These are phyloP conservation scores for Aphidoletes aphidimyza DNA, from an alignment of 2,888 invertebrate species.

Conservation along the genomic window DNA sequence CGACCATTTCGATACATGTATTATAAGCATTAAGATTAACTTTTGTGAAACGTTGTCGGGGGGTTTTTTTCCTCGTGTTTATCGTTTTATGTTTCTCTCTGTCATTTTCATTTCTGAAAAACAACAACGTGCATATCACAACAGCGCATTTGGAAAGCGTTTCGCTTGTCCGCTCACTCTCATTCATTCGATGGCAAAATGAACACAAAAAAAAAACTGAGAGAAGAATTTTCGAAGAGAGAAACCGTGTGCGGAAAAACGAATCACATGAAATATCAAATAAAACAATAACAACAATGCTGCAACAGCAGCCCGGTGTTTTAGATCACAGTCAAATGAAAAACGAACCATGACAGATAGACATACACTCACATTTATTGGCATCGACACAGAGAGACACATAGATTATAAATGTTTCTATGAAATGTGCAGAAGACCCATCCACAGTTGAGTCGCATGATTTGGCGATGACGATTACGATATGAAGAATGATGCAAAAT, in stretches of 20 bases:
- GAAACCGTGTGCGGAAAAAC: slow-evolving; percentile 14
- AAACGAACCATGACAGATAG: slow-evolving; percentile 40
- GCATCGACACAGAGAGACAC: too few species aligned
- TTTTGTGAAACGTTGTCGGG: slow-evolving; percentile 34
- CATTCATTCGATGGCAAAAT: too few species aligned
- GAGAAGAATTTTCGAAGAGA: background rate
- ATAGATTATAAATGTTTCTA: too few species aligned
- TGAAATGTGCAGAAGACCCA: too few species aligned
- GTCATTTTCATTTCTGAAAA: slow-evolving; percentile 23
- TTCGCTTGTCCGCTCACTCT: too few species aligned
- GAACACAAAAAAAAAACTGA: background rate
- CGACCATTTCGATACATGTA: slow-evolving; percentile 50
- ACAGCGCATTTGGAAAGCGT: background rate
- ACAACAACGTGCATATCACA: slow-evolving; percentile 37
- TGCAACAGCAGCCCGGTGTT: slow-evolving; percentile 34
- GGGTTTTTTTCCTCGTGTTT: slow-evolving; percentile 35
- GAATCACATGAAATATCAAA: slow-evolving; percentile 35
- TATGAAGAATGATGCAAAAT: slow-evolving; percentile 43
- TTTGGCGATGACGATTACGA: slow-evolving; percentile 51
- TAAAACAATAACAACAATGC: slow-evolving; percentile 26
- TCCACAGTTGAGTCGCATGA: background rate
- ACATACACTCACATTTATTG: background rate
- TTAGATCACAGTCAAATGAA: slow-evolving; percentile 29
- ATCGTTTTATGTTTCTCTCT: slow-evolving; percentile 46
- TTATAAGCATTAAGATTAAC: slow-evolving; percentile 51